These are phyloP conservation scores for Camptogramma bilineatum DNA, from an alignment of 2,888 invertebrate genomes.

Conservation along the genomic window DNA sequence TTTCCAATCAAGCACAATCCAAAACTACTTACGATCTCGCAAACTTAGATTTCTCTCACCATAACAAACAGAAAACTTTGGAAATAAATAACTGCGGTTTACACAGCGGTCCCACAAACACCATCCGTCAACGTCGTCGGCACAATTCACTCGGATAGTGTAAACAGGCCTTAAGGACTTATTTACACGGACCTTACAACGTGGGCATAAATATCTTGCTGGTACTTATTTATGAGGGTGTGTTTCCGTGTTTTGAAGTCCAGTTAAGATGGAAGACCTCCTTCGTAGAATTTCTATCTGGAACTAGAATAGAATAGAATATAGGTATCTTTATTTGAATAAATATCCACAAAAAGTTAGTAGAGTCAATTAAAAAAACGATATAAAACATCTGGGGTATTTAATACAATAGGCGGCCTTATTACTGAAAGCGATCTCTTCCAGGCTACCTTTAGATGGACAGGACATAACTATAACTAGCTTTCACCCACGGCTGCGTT, in stretches of 20 bases:
- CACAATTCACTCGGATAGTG: constrained; percentile 62
- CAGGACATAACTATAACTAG: too few relatives aligned
- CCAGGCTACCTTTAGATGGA: too few relatives aligned
- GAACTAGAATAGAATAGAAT: too few relatives aligned
- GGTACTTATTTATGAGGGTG: background rate
- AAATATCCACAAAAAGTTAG: too few relatives aligned
- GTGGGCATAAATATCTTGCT: constrained; percentile 4
- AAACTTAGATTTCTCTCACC: constrained; percentile 30
- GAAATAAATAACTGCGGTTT: constrained; percentile 57
- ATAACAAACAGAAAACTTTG: constrained; percentile 43
- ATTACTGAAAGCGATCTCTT: too few relatives aligned
- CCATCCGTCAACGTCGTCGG: constrained; percentile 65
- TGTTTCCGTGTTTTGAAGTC: background rate
- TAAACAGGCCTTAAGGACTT: constrained; percentile 59
- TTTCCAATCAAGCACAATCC: constrained; percentile 22
- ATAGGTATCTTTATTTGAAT: too few relatives aligned
- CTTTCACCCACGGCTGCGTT: too few relatives aligned
- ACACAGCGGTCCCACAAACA: constrained; percentile 56
- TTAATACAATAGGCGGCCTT: too few relatives aligned
- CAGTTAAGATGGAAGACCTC: background rate
- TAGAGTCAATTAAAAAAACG: too few relatives aligned
- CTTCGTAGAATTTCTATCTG: too few relatives aligned
- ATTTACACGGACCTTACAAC: constrained; percentile 46
- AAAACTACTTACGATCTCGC: constrained; percentile 27
- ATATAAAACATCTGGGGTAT: too few relatives aligned